These are phyloP conservation scores for Autographa gamma DNA, from an alignment of 2,888 invertebrate species.

Conservation along the genomic window DNA sequence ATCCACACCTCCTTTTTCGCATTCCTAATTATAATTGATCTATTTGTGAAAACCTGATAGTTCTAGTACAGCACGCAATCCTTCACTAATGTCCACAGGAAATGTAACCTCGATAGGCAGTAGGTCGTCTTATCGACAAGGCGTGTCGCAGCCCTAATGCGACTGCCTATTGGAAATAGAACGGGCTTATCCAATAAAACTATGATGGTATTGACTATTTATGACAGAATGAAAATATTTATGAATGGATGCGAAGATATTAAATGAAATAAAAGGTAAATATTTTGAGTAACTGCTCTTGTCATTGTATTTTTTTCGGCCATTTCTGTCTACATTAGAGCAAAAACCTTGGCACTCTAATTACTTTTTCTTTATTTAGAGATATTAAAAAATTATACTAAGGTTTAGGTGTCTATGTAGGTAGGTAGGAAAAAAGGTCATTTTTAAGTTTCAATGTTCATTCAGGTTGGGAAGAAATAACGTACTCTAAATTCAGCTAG, in stretches of 20 bases:
- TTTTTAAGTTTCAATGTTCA: too few species aligned
- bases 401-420: too few species aligned
- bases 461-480: too few species aligned
- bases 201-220: slow-evolving; percentile 37
- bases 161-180: slow-evolving; percentile 46
- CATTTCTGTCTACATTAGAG: too few species aligned
- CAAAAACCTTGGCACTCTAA: too few species aligned
- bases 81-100: slow-evolving; percentile 54
- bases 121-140: slow-evolving; percentile 60
- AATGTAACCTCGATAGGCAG: slow-evolving; percentile 58
- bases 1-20: too few species aligned
- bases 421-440: too few species aligned
- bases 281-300: too few species aligned
- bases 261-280: slow-evolving; percentile 18
- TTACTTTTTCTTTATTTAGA: too few species aligned
- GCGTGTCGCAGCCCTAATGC: slow-evolving; percentile 47
- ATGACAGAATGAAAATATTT: slow-evolving; percentile 28
- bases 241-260: slow-evolving; percentile 13
- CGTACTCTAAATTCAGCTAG: too few species aligned
- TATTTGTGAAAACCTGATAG: slow-evolving; percentile 13
- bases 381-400: too few species aligned
- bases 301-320: too few species aligned
- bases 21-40: slow-evolving; percentile 7
- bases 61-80: slow-evolving; percentile 20
- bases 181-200: slow-evolving; percentile 49